A percentile compares a stretch with the other conserved stretches of the same genome.
Conservation (phyloP, 2,888 invertebrate species). For the Pherbina coryleti region DNA sequence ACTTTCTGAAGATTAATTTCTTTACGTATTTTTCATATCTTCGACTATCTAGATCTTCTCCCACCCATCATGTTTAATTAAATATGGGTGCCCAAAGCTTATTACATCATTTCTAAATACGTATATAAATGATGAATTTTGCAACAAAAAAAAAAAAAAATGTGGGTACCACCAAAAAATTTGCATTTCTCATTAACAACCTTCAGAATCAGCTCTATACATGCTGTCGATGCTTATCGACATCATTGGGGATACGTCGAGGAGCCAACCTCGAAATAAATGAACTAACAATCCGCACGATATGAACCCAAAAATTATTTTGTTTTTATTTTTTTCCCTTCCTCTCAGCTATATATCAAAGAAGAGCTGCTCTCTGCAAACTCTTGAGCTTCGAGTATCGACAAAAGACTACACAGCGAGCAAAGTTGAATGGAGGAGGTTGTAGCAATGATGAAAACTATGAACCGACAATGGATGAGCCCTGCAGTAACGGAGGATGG, state of each 20-base stretch:
- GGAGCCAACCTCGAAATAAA: constrained; percentile 32
- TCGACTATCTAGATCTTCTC: too few relatives aligned
- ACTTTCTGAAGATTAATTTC: too few relatives aligned
- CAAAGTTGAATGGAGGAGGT: not conserved
- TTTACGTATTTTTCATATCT: too few relatives aligned
- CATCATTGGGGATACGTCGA: not conserved
- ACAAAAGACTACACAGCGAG: not conserved
- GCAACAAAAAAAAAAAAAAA: too few relatives aligned
- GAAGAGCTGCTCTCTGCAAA: not conserved
- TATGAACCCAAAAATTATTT: constrained; percentile 23
- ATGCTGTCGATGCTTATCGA: constrained; percentile 19
- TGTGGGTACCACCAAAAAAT: not conserved
- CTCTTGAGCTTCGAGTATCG: not conserved
- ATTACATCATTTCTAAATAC: too few relatives aligned
- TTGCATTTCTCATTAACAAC: not conserved
- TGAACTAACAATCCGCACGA: constrained; percentile 28
- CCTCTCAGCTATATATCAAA: too few relatives aligned
- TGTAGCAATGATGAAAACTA: not conserved
- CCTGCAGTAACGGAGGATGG: not conserved
- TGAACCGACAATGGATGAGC: not conserved
- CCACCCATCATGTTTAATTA: too few relatives aligned
- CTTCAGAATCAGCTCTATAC: not conserved
- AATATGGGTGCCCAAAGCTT: too few relatives aligned
- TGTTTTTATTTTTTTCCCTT: not conserved
- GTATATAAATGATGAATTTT: too few relatives aligned